Base-by-base conservation (phyloP, 1,140 invertebrate species). In the Cephus cinctus region DNA sequence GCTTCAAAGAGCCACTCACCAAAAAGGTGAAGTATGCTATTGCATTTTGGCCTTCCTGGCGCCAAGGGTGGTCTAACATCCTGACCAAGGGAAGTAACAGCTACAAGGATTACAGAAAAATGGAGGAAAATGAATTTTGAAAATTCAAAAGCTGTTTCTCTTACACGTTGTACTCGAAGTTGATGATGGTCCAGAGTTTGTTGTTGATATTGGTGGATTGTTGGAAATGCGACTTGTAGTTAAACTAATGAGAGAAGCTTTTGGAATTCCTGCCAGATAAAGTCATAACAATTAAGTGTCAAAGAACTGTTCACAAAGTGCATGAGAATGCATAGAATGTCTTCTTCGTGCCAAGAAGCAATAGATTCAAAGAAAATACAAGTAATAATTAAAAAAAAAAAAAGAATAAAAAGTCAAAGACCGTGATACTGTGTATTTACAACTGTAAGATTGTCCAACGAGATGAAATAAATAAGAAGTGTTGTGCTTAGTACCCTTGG, bases 1-100 rank as follows among this genome's bases (percentile, higher is more conserved):
- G 94, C 94, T 73, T 98, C 94, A 73, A 98, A 98, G 22, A 98
- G 77, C 96, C 96, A 98, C 65, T 94, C 88, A 9, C 95, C 95
- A 77, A 98, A 97, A 44, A 98, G 75, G 78, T 98, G 94, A 20
- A 98, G 80, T 71, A 98, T 90, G 59, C 93, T 97, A 63, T 92
- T 92, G 52, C 93, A 94, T 63, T 91, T 92, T 6, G 95, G 92
- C 43, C 94, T 81, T 16, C 83, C 77, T 21, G 84, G 80, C n/a
- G 89, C 87, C 47, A 90, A 73, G 4, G 85, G 81, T 43, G 81
- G 81, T 56, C 83, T 79, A 30, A 76, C 63, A 41, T 82, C 81
- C 39, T 78, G 70, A 23, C 76, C 76, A 42, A 83, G 80, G 48
- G 73, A 83, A 35, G 73, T 69, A 40, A 81, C 71, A 47, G 78